Evolutionary conservation across 2,797 vertebrate species (phyloP).

Genomic region (Carapus acus): DNA sequence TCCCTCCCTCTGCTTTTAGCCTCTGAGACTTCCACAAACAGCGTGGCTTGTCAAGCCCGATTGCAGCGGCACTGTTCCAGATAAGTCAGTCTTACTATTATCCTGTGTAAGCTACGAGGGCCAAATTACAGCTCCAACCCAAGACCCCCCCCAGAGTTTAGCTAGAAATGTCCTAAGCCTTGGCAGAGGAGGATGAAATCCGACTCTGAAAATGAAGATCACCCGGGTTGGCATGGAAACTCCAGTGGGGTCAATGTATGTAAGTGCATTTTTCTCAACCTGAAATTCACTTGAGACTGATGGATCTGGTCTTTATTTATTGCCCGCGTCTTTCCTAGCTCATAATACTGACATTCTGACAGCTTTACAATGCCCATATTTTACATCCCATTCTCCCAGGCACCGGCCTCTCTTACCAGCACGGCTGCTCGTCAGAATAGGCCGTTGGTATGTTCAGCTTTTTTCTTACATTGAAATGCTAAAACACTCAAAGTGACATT

Average conservation of each 20-base stretch:
- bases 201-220: conserved; percentile 23
- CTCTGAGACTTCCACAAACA: conserved; percentile 59
- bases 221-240: conserved; percentile 1
- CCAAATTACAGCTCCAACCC: conserved; percentile 68
- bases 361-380: conserved; percentile 56
- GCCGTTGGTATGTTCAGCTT: conserved; percentile 57
- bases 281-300: conserved; percentile 25
- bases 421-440: conserved; percentile 29
- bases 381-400: conserved; percentile 53
- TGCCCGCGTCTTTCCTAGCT: conserved; percentile 48
- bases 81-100: conserved; percentile 70
- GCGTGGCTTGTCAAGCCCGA: conserved; percentile 61
- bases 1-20: conserved; percentile 35
- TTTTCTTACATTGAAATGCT: conserved; percentile 17
- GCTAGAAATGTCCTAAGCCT: conserved; percentile 51
- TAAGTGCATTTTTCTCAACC: conserved; percentile 16
- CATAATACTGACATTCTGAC: conserved; percentile 59
- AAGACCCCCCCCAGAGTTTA: conserved; percentile 59
- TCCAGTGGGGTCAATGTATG: conserved; percentile 21
- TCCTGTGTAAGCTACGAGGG: conserved; percentile 64
- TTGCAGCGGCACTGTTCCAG: conserved; percentile 60
- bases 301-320: conserved; percentile 42
- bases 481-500: conserved; percentile 34
- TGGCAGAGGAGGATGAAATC: conserved; percentile 37
- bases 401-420: conserved; percentile 50